Conservation (phyloP, 2,797 vertebrate species). For the Catamblyrhynchus diadema region DNA sequence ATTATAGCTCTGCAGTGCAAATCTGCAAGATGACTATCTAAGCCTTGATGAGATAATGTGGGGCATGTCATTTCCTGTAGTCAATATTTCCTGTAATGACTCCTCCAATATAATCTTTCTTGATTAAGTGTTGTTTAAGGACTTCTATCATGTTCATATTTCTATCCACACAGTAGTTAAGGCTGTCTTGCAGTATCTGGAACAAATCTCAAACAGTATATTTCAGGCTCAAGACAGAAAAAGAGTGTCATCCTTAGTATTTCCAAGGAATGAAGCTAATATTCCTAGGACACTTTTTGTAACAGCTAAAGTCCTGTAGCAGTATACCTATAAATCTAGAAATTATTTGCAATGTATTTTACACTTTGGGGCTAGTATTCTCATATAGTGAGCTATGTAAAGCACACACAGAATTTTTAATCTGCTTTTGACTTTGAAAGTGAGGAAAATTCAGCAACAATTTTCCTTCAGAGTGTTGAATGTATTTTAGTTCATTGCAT, state of each 20-base stretch:
- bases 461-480: background rate
- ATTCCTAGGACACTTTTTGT: background rate
- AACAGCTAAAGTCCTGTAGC: background rate
- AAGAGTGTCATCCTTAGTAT: background rate
- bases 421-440: background rate
- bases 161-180: background rate
- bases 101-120: background rate
- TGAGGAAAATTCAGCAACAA: background rate
- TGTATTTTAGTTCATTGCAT: background rate
- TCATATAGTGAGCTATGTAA: background rate
- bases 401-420: background rate
- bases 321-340: background rate
- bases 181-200: background rate
- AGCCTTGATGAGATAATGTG: background rate
- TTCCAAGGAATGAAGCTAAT: background rate
- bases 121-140: background rate
- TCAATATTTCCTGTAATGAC: slow-evolving; percentile 48
- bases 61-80: slow-evolving; percentile 9
- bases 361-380: background rate
- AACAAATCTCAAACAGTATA: background rate
- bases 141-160: background rate
- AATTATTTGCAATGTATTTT: background rate
- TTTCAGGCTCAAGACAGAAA: background rate
- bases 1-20: background rate
- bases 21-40: background rate